These are phyloP conservation scores for Dendrocincla fuliginosa DNA, from an alignment of 2,797 vertebrate species.

Conservation along the genomic window DNA sequence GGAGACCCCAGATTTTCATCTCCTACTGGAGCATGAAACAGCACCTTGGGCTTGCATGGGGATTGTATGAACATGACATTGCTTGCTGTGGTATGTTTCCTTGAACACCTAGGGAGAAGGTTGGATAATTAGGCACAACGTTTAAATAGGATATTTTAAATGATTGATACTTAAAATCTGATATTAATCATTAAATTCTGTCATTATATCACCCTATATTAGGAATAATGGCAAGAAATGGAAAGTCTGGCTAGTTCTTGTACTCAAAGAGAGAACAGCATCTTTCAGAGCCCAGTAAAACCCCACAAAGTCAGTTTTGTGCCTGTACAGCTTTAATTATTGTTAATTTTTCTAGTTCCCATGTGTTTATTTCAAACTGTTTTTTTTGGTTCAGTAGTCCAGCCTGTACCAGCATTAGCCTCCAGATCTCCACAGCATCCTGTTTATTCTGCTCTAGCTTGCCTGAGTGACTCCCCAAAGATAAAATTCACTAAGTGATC, in stretches of 20 bases:
- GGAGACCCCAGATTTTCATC: constrained; percentile 7
- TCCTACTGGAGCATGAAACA: background rate
- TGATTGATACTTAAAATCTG: background rate
- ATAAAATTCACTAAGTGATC: constrained; percentile 84
- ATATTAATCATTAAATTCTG: background rate
- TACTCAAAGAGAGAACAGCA: background rate
- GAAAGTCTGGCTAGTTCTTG: background rate
- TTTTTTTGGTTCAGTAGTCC: constrained; percentile 71
- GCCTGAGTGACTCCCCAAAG: constrained; percentile 82
- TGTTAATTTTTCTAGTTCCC: constrained; percentile 51
- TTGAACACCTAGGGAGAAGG: background rate
- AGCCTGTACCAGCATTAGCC: constrained; percentile 71
- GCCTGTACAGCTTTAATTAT: constrained; percentile 57
- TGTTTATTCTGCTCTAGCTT: constrained; percentile 77
- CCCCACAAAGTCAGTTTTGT: background rate
- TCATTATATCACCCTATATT: background rate
- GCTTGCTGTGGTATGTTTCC: background rate
- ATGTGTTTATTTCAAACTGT: constrained; percentile 46
- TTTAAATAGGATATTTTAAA: background rate
- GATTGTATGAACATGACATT: background rate
- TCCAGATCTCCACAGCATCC: constrained; percentile 77
- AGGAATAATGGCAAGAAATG: background rate
- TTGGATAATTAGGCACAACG: background rate
- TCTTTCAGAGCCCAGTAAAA: background rate
- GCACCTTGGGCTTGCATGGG: background rate